These are phyloP conservation scores for Hylia prasina DNA, from an alignment of 2,113 vertebrate species.

Conservation along the genomic window DNA sequence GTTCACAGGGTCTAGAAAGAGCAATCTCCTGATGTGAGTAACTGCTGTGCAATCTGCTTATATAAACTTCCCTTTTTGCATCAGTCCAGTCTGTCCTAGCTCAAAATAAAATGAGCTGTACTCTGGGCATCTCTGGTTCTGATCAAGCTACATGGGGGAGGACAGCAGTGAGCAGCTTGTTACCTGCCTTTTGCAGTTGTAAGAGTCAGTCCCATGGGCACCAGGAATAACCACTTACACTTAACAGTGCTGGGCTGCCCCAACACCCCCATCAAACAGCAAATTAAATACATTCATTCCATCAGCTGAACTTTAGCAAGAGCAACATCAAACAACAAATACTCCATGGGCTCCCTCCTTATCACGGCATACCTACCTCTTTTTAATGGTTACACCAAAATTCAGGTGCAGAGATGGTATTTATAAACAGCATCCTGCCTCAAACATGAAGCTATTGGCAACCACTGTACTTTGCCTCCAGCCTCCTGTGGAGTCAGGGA, in stretches of 20 bases:
- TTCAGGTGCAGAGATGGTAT: background rate
- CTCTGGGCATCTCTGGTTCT: background rate
- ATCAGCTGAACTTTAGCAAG: background rate
- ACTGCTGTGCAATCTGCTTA: constrained; percentile 7
- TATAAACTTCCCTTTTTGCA: constrained; percentile 28
- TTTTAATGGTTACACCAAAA: background rate
- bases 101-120: background rate
- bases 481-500: background rate
- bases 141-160: background rate
- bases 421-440: background rate
- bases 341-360: background rate
- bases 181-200: background rate
- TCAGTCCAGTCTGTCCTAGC: background rate
- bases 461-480: background rate
- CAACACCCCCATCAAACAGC: background rate
- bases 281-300: background rate
- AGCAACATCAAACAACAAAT: background rate
- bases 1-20: background rate
- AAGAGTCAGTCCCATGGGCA: background rate
- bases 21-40: background rate
- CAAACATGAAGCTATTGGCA: background rate
- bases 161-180: background rate
- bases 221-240: background rate
- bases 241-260: background rate
- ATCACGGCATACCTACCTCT: background rate